phyloP scores from a whole-genome alignment of 1,140 invertebrate species.

The Steinernema khuongi region DNA sequence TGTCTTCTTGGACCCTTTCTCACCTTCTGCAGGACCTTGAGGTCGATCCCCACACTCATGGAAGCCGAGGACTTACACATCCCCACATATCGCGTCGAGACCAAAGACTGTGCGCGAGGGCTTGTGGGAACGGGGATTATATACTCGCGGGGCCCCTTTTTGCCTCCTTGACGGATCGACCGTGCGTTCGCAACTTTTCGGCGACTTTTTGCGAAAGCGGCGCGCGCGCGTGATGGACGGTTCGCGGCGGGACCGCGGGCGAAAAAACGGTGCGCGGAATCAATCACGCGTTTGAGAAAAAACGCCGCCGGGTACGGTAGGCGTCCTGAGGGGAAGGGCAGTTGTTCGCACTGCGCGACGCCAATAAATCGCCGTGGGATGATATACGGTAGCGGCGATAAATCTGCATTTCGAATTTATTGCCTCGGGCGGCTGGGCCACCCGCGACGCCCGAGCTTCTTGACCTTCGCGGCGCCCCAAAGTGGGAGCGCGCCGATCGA shows the following conservation, averaged over 20 bases:
- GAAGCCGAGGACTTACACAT: no score
- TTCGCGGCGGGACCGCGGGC: neutral
- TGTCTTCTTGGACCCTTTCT: no score
- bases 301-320: neutral
- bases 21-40: no score
- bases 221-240: neutral
- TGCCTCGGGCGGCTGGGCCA: no score
- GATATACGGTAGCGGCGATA: conserved; percentile 16
- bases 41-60: no score
- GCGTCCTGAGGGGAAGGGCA: neutral
- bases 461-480: no score
- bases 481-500: no score
- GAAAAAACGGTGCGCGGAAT: neutral
- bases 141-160: neutral
- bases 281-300: conserved; percentile 9
- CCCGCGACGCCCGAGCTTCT: no score
- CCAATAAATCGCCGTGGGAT: neutral
- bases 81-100: no score
- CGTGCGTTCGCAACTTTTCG: conserved; percentile 7
- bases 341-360: conserved; percentile 11
- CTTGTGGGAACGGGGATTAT: neutral
- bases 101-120: neutral
- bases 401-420: no score
- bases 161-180: neutral
- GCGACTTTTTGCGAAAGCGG: conserved; percentile 12